Evolutionary conservation across 2,888 invertebrate genomes (phyloP).

Genomic region (Timema podura): DNA sequence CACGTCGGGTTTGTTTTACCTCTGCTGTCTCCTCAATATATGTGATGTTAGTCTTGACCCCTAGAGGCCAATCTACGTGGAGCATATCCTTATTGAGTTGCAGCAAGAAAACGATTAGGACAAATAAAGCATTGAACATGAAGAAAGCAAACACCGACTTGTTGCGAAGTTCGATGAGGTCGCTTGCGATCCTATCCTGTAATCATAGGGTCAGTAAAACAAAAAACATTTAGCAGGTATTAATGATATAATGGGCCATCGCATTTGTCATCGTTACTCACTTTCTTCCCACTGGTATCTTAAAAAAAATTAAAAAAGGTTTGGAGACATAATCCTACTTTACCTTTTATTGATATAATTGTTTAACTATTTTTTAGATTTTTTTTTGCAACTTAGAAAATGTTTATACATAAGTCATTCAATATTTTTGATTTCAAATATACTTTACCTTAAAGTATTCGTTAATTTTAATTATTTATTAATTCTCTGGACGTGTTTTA

Average conservation of each 20-base stretch:
- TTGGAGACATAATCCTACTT: too few species aligned
- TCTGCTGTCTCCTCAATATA: slow-evolving; percentile 89
- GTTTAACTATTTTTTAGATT: too few species aligned
- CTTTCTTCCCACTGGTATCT: too few species aligned
- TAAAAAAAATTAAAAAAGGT: too few species aligned
- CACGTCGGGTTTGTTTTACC: slow-evolving; percentile 50
- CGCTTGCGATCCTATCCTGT: slow-evolving; percentile 83
- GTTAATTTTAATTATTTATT: too few species aligned
- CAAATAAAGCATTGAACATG: slow-evolving; percentile 99
- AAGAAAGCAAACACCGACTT: slow-evolving; percentile 97
- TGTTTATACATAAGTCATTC: too few species aligned
- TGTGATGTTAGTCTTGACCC: slow-evolving; percentile 92
- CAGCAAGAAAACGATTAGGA: slow-evolving; percentile 96
- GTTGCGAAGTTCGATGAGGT: slow-evolving; percentile 92
- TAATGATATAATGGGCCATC: background rate
- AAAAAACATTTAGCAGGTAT: slow-evolving; percentile 8
- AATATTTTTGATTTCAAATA: too few species aligned
- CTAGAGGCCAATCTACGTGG: slow-evolving; percentile 95
- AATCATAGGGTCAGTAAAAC: slow-evolving; percentile 39
- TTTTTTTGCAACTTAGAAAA: too few species aligned
- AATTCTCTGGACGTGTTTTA: too few species aligned
- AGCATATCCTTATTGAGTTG: slow-evolving; percentile 98
- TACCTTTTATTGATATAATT: too few species aligned
- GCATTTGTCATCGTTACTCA: too few species aligned
- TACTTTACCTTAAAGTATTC: too few species aligned